Base-by-base conservation (phyloP, 2,888 invertebrate genomes). In the Clepsis dumicolana region DNA sequence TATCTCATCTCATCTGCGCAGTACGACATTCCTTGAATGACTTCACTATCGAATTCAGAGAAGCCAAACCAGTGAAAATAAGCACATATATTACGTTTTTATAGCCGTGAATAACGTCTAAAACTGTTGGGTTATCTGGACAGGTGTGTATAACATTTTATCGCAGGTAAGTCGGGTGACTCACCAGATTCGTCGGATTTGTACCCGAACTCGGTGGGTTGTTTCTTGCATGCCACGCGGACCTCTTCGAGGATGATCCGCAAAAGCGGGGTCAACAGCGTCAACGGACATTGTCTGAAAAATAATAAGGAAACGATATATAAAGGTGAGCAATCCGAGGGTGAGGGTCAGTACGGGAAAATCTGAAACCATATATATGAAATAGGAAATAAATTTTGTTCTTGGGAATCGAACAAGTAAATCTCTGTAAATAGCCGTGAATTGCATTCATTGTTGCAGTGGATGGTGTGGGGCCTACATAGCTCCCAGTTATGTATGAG, bases 191-290 rank as follows among this genome's bases (percentile, higher is more conserved):
- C 95, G 74, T 94, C 93, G 68, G 93, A 83, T 85, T 94, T 94
- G 84, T 94, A 96, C 57, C 96, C 96, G 86, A 94, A 96, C 57
- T 92, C 93, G 74, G 94, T 89, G 68, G 96, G 96, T 72, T 95
- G 93, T 77, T 95, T 95, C 82, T 95, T 95, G 82, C 95, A 95
- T 74, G 94, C 94, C 73, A 93, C 90, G 78, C 94, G 94, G 75
- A 96, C 95, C 87, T 96, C 96, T 75, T 96, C 95, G 77, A 96
- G 94, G 70, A 96, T 94, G 73, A 95, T 94, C 85, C 95, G 95
- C 76, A 95, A 94, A 62, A 97, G 91, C 73, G 95, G 95, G 62
- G 95, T 95, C 85, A 96, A 90, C 79, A 97, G 90, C 81, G 94
- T 94, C 75, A 93, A 90, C 48, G 97, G 97, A 82, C 97, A 97